These are phyloP conservation scores for Petrolisthes manimaculis DNA, from an alignment of 2,888 invertebrate species.

Conservation along the genomic window DNA sequence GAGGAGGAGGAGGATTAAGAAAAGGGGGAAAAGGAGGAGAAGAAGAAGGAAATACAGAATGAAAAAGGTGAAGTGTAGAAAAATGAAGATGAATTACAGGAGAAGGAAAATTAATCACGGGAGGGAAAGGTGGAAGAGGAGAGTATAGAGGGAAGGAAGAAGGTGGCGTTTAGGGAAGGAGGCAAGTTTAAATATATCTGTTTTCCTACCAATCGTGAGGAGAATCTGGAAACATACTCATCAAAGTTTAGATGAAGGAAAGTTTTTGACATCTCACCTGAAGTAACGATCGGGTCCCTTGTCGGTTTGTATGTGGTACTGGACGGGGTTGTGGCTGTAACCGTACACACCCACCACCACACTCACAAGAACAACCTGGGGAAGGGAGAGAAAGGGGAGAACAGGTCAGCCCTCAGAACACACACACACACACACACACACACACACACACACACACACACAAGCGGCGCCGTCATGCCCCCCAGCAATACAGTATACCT, in stretches of 20 bases:
- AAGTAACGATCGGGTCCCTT: slow-evolving; percentile 92
- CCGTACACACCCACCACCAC: slow-evolving; percentile 49
- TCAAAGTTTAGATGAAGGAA: not conserved
- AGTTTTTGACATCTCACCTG: slow-evolving; percentile 66
- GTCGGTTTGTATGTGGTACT: slow-evolving; percentile 93
- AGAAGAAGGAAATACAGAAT: not conserved
- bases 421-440: slow-evolving; percentile 12
- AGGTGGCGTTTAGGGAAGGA: not conserved
- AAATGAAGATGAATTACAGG: not conserved
- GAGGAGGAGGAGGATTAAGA: not conserved
- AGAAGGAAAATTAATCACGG: not conserved
- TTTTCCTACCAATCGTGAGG: not conserved
- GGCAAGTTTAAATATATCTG: not conserved
- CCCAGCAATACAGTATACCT: not conserved
- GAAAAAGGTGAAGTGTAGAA: not conserved
- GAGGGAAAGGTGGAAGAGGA: not conserved
- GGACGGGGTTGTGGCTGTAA: slow-evolving; percentile 68
- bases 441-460: slow-evolving; percentile 5
- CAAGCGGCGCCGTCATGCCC: not conserved
- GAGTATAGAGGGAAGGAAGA: not conserved
- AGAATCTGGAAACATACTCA: not conserved
- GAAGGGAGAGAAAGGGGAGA: not conserved
- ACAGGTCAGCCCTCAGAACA: not conserved
- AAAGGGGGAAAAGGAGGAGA: not conserved
- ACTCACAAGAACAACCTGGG: slow-evolving; percentile 33